Conservation (phyloP, 2,113 vertebrate genomes). For the Macrotis lagotis region DNA sequence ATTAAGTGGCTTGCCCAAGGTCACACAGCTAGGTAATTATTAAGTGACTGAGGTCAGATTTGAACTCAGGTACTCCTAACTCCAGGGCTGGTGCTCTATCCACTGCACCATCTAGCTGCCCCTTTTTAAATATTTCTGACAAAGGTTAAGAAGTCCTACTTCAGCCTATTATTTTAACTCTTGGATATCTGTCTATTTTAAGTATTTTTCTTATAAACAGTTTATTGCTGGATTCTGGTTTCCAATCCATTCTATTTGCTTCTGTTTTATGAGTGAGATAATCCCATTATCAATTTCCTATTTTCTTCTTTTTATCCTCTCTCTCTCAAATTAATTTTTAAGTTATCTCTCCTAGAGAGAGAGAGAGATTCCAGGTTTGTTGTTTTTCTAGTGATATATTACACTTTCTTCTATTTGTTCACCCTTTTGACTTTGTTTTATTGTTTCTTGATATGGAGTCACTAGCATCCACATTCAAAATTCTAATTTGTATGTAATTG, state of each 20-base stretch:
- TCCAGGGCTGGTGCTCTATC: too few species aligned
- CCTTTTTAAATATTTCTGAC: neutral
- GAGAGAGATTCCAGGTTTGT: too few species aligned
- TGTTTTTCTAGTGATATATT: neutral
- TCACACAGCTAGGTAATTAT: too few species aligned
- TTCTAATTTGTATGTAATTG: neutral
- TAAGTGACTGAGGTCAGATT: too few species aligned
- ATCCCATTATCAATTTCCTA: neutral
- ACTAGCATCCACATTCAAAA: neutral
- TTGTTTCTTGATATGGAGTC: neutral
- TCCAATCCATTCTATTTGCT: neutral
- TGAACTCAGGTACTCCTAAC: too few species aligned
- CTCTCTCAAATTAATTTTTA: neutral
- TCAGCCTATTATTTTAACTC: neutral
- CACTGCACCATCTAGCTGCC: too few species aligned
- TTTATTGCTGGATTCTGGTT: neutral
- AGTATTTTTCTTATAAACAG: neutral
- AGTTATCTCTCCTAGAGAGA: neutral
- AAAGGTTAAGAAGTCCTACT: neutral
- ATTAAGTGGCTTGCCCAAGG: too few species aligned
- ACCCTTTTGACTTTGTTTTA: neutral
- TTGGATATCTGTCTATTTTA: neutral
- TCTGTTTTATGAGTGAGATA: neutral
- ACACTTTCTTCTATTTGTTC: neutral
- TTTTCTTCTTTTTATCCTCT: neutral